phyloP scores from a whole-genome alignment of 2,113 vertebrate genomes.

The Laticauda laticaudata region DNA sequence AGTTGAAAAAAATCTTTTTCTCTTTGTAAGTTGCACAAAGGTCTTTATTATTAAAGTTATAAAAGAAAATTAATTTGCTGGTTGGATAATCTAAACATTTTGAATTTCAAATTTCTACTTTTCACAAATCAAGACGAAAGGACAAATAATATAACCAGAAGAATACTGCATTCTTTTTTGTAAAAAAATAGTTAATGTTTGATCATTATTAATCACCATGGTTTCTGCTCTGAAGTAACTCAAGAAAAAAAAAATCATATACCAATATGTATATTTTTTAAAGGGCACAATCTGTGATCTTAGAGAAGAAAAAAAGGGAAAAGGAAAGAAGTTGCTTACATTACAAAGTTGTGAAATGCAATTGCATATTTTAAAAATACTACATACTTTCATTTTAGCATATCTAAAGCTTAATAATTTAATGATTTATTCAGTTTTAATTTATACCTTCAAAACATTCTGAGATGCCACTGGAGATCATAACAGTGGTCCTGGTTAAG shows the following conservation, averaged over 20 bases:
- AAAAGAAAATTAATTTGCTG: slow-evolving; percentile 34
- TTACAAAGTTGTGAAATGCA: slow-evolving; percentile 59
- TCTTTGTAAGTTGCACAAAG: not conserved
- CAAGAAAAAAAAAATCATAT: not conserved
- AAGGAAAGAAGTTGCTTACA: slow-evolving; percentile 55
- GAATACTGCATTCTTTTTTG: not conserved
- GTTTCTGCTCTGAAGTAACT: slow-evolving; percentile 6
- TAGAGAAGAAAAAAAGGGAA: slow-evolving; percentile 52
- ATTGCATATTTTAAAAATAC: slow-evolving; percentile 62
- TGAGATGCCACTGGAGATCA: slow-evolving; percentile 71
- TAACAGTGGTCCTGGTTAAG: slow-evolving; percentile 73
- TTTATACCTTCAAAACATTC: slow-evolving; percentile 70
- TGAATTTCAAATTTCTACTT: slow-evolving; percentile 8
- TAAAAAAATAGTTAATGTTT: not conserved
- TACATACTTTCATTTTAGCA: slow-evolving; percentile 62
- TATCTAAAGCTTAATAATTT: slow-evolving; percentile 74
- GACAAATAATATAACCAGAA: slow-evolving; percentile 10
- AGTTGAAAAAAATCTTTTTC: not conserved
- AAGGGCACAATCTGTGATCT: slow-evolving; percentile 55
- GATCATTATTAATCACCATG: slow-evolving; percentile 10
- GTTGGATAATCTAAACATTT: slow-evolving; percentile 21
- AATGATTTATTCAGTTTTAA: slow-evolving; percentile 72
- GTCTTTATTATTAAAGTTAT: slow-evolving; percentile 8
- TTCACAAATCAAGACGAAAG: slow-evolving; percentile 31
- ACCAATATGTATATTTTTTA: slow-evolving; percentile 10